Evolutionary conservation across 2,888 invertebrate genomes (phyloP).

Genomic region (Dynastes tityus): DNA sequence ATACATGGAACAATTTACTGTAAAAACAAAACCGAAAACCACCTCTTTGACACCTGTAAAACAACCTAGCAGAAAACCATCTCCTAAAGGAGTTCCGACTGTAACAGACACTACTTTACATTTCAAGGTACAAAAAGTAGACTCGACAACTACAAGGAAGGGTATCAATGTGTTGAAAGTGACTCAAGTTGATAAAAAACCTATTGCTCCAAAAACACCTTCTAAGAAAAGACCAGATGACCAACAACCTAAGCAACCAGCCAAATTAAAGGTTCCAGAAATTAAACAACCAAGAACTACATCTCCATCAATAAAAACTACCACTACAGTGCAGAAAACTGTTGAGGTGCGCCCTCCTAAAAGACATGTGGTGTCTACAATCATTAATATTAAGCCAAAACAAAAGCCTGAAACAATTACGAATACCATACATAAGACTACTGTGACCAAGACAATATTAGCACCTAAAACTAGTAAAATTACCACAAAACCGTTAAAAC

Average conservation of each 20-base stretch:
- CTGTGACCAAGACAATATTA: slow-evolving; percentile 48
- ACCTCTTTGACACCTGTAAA: slow-evolving; percentile 35
- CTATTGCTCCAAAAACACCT: slow-evolving; percentile 44
- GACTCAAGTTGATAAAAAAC: slow-evolving; percentile 50
- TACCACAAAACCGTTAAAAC: slow-evolving; percentile 50
- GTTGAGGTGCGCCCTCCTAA: slow-evolving; percentile 62
- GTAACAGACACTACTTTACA: neutral
- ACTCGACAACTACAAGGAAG: slow-evolving; percentile 64
- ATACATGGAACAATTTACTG: slow-evolving; percentile 53
- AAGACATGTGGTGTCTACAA: slow-evolving; percentile 61
- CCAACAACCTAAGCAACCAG: slow-evolving; percentile 50
- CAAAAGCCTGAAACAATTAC: slow-evolving; percentile 53
- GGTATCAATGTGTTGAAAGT: slow-evolving; percentile 41
- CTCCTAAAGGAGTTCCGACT: neutral
- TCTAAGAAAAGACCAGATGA: slow-evolving; percentile 54
- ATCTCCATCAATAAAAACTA: neutral
- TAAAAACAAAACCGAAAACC: slow-evolving; percentile 44
- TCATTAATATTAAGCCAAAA: slow-evolving; percentile 62
- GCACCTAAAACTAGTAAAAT: slow-evolving; percentile 53
- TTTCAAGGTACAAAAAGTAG: slow-evolving; percentile 10
- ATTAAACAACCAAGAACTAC: slow-evolving; percentile 46
- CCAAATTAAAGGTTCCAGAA: slow-evolving; percentile 56
- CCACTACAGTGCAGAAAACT: slow-evolving; percentile 10
- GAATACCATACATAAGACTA: slow-evolving; percentile 48
- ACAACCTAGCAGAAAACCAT: slow-evolving; percentile 24